These are phyloP conservation scores for Phymanthus crucifer DNA, from an alignment of 92 coral and sea anemone species.

Conservation along the genomic window DNA sequence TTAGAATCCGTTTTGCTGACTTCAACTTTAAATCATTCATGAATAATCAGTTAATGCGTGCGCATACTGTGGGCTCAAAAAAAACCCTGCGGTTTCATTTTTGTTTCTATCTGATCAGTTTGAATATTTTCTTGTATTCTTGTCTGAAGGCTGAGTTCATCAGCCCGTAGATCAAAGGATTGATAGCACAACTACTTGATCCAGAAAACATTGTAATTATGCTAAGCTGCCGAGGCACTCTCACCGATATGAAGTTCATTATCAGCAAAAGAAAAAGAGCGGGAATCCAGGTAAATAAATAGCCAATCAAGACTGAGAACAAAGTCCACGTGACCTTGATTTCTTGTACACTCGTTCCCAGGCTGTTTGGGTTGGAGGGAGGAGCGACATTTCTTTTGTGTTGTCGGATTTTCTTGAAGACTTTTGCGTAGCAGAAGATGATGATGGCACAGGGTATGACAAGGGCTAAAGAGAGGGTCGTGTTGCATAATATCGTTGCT, in stretches of 20 bases:
- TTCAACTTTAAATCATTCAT: no score
- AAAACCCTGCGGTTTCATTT: no score
- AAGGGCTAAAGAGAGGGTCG: neutral
- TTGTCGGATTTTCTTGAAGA: conserved; percentile 19
- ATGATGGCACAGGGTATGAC: neutral
- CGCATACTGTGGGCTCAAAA: no score
- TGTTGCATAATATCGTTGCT: neutral
- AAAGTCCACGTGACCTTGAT: conserved; percentile 13
- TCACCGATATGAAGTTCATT: neutral
- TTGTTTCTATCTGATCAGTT: no score
- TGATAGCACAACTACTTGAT: conserved; percentile 12
- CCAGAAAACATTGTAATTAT: neutral
- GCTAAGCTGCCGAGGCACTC: neutral
- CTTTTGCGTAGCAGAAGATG: neutral
- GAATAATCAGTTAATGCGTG: no score
- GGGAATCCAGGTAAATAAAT: conserved; percentile 1
- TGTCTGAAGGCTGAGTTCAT: neutral
- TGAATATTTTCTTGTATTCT: neutral
- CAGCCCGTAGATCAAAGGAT: neutral
- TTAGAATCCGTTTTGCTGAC: no score
- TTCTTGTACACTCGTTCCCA: conserved; percentile 9
- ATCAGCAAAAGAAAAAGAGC: neutral
- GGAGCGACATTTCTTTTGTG: conserved; percentile 21
- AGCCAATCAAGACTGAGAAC: conserved; percentile 2
- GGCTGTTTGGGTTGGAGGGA: neutral